Conservation (phyloP, 2,797 vertebrate species). For the Rhynchotus rufescens region DNA sequence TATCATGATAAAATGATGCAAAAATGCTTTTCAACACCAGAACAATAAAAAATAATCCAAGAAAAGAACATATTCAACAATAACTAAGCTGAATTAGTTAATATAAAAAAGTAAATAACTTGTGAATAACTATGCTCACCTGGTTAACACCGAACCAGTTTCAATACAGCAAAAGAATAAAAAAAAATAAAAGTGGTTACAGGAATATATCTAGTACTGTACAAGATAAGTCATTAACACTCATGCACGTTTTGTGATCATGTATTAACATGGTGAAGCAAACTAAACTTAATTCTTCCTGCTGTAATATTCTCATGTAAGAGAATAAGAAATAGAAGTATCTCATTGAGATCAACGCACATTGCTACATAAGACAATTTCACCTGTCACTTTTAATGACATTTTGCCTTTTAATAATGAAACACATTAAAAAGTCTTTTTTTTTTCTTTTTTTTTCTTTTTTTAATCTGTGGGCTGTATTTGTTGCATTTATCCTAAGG, state of each 20-base stretch:
- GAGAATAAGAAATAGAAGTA: constrained; percentile 99
- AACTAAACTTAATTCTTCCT: constrained; percentile 90
- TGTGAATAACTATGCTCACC: constrained; percentile 87
- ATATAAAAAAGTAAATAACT: constrained; percentile 91
- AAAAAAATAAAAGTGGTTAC: constrained; percentile 93
- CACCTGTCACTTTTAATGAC: constrained; percentile 92
- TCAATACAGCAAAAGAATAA: constrained; percentile 86
- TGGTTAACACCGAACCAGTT: constrained; percentile 87
- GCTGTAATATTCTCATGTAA: constrained; percentile 99
- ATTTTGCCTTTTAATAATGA: constrained; percentile 88
- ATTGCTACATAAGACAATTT: constrained; percentile 99
- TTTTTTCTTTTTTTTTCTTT: constrained; percentile 52
- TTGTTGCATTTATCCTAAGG: constrained; percentile 96
- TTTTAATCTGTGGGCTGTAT: constrained; percentile 86
- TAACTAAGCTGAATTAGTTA: constrained; percentile 94
- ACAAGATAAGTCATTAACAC: constrained; percentile 94
- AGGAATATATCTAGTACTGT: constrained; percentile 91
- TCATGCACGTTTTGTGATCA: constrained; percentile 98
- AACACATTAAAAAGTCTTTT: constrained; percentile 87
- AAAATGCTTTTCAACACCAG: constrained; percentile 84
- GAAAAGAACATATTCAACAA: constrained; percentile 90
- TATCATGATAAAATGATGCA: constrained; percentile 88
- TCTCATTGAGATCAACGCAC: constrained; percentile 99
- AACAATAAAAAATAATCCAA: constrained; percentile 83
- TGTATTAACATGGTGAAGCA: constrained; percentile 98